These are phyloP conservation scores for Agrypnus murinus DNA, from an alignment of 2,888 invertebrate species.

Conservation along the genomic window DNA sequence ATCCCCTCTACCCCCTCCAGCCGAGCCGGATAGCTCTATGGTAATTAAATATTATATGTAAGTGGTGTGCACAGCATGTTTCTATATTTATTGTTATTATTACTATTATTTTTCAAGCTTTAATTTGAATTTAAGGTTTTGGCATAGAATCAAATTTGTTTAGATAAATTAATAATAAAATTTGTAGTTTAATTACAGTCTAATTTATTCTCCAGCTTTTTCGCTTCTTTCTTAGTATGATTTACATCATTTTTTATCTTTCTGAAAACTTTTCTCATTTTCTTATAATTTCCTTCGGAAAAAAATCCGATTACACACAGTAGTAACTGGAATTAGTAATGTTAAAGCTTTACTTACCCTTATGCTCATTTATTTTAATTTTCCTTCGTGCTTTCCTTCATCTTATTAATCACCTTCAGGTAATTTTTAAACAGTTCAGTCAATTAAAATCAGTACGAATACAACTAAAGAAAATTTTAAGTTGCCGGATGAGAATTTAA, in stretches of 20 bases:
- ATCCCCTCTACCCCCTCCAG: conserved; percentile 75
- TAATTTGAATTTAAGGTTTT: background rate
- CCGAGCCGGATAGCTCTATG: conserved; percentile 73
- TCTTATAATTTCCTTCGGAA: conserved; percentile 19
- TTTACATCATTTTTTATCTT: conserved; percentile 33
- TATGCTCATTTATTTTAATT: background rate
- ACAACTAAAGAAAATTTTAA: no score
- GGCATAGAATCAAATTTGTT: background rate
- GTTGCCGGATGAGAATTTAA: background rate
- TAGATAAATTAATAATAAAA: conserved; percentile 1
- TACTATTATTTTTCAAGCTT: background rate
- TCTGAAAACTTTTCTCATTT: conserved; percentile 34
- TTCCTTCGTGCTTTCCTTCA: conserved; percentile 25
- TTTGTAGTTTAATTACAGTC: background rate
- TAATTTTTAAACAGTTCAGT: no score
- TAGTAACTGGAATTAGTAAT: background rate
- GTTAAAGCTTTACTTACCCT: conserved; percentile 2
- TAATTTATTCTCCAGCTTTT: conserved; percentile 19
- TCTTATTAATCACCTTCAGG: conserved; percentile 26
- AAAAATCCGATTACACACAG: conserved; percentile 13
- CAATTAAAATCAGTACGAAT: no score
- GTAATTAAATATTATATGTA: conserved; percentile 75
- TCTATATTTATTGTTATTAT: conserved; percentile 52
- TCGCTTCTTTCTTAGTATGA: conserved; percentile 19
- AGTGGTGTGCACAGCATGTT: conserved; percentile 68